These are phyloP conservation scores for Rostratula benghalensis DNA, from an alignment of 2,113 vertebrate species.

Conservation along the genomic window DNA sequence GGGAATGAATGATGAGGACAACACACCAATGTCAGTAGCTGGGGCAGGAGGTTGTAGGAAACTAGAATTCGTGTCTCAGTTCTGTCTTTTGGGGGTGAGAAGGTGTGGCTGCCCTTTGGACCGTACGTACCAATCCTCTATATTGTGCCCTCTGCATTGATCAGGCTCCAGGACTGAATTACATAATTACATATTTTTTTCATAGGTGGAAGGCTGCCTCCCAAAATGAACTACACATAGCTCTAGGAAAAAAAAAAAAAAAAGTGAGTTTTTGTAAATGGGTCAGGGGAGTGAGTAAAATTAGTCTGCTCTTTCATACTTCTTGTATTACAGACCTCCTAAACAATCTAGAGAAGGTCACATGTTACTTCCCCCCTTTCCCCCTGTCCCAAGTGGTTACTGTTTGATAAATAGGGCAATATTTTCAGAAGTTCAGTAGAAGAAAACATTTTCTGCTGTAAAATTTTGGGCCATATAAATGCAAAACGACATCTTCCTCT, in stretches of 20 bases:
- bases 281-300: not conserved
- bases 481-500: not conserved
- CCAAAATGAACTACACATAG: not conserved
- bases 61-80: not conserved
- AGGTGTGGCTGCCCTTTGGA: not conserved
- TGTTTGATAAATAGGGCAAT: not conserved
- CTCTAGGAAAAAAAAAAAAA: not conserved
- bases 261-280: not conserved
- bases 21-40: not conserved
- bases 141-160: not conserved
- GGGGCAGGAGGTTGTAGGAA: not conserved
- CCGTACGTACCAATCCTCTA: not conserved
- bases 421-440: not conserved
- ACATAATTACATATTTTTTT: fast-evolving
- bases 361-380: not conserved
- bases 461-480: not conserved
- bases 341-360: not conserved
- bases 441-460: not conserved
- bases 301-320: not conserved
- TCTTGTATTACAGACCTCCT: not conserved
- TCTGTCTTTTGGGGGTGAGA: not conserved
- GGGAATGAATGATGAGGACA: not conserved
- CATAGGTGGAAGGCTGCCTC: not conserved
- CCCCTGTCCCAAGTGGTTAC: not conserved
- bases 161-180: not conserved